Conservation (phyloP, 2,888 invertebrate genomes). For the Erynnis tages region DNA sequence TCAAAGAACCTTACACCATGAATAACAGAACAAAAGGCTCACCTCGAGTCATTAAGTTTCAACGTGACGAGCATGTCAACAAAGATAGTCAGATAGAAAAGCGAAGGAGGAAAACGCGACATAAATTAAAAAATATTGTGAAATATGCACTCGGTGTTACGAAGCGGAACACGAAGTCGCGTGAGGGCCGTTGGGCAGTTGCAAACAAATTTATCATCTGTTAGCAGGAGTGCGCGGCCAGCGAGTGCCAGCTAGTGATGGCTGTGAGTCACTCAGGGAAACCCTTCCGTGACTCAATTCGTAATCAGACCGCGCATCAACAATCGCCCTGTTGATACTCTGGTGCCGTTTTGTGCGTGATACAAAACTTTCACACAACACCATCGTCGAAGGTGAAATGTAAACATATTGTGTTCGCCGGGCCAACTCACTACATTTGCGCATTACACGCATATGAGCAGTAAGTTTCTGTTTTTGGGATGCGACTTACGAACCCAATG, state of each 20-base stretch:
- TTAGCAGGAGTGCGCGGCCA: conserved; percentile 24
- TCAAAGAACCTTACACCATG: too few species aligned
- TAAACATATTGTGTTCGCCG: conserved; percentile 7
- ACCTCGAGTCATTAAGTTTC: not conserved
- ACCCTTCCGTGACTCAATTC: conserved; percentile 77
- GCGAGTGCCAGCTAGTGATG: not conserved
- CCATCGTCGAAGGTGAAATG: conserved; percentile 9
- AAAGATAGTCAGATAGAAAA: conserved; percentile 6
- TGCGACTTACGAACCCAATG: too few species aligned
- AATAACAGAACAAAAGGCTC: not conserved
- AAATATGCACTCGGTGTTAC: conserved; percentile 16
- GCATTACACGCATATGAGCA: conserved; percentile 8
- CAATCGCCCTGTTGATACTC: conserved; percentile 55
- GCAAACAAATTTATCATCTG: conserved; percentile 13
- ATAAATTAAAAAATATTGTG: conserved; percentile 4
- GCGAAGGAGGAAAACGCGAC: conserved; percentile 12
- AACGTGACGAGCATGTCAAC: conserved; percentile 1
- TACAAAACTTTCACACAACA: conserved; percentile 12
- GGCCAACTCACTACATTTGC: conserved; percentile 3
- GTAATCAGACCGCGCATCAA: conserved; percentile 59
- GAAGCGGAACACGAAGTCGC: conserved; percentile 12
- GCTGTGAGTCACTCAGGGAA: conserved; percentile 67
- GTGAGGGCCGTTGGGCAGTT: conserved; percentile 19
- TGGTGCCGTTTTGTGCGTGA: conserved; percentile 12
- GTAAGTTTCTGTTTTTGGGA: not conserved